Percentiles rank a stretch among this genome's conserved stretches.
These are phyloP conservation scores for Euspilapteryx auroguttella DNA, from an alignment of 2,888 invertebrate species.

Conservation along the genomic window DNA sequence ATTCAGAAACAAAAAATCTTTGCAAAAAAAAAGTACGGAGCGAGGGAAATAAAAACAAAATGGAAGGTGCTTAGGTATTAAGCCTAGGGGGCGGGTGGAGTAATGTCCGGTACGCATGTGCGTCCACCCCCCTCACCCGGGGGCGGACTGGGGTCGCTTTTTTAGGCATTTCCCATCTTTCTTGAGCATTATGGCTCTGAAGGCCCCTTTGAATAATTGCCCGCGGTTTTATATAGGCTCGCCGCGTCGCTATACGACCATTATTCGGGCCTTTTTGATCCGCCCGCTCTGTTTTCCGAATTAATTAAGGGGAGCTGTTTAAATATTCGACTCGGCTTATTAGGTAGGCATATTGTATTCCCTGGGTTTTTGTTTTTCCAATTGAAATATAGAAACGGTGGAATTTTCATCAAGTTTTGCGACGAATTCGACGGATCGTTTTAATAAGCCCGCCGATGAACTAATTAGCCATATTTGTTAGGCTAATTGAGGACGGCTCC, in stretches of 20 bases:
- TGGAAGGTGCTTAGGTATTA: conserved; percentile 45
- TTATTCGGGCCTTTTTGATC: neutral
- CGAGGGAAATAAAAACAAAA: too few species aligned
- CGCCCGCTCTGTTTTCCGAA: conserved; percentile 22
- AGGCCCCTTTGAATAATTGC: conserved; percentile 15
- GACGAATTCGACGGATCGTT: too few species aligned
- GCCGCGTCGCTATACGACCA: too few species aligned
- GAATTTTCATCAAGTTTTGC: too few species aligned
- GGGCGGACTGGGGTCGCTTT: conserved; percentile 10
- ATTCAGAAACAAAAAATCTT: conserved; percentile 10
- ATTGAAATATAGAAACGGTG: too few species aligned
- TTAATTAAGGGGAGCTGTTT: conserved; percentile 36
- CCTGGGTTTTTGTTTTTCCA: conserved; percentile 3
- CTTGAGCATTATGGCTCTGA: conserved; percentile 21
- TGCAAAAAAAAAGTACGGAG: conserved; percentile 35
- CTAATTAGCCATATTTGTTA: too few species aligned
- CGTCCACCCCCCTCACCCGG: conserved; percentile 22
- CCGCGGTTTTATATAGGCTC: conserved; percentile 15
- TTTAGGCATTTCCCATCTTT: conserved; percentile 19
- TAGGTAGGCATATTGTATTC: conserved; percentile 11
- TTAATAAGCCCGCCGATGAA: too few species aligned
- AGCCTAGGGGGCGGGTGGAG: conserved; percentile 19
- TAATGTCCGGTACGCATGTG: conserved; percentile 43
- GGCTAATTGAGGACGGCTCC: too few species aligned
- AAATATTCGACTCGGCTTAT: conserved; percentile 21